Evolutionary conservation across 1,140 invertebrate species (phyloP).

Genomic region (Dolichoris vasculosae): DNA sequence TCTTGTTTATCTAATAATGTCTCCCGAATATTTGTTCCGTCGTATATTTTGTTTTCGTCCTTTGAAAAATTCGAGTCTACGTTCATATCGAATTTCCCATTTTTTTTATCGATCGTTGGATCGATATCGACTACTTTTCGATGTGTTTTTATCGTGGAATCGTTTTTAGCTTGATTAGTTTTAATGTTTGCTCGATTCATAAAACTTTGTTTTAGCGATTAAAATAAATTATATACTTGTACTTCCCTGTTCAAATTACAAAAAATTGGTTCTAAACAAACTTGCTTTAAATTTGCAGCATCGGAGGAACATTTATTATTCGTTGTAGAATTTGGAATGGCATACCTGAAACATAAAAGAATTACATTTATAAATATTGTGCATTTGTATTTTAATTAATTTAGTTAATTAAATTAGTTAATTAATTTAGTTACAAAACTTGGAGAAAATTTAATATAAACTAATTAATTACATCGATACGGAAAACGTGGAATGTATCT

Average conservation of each 20-base stretch:
- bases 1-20: neutral
- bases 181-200: too few species aligned
- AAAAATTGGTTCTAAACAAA: neutral
- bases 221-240: neutral
- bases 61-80: too few species aligned
- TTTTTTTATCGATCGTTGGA: too few species aligned
- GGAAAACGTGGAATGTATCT: too few species aligned
- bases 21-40: neutral
- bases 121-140: too few species aligned
- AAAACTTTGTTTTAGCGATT: neutral
- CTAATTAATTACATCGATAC: too few species aligned
- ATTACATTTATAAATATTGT: constrained; percentile 1
- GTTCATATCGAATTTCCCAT: too few species aligned
- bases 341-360: constrained; percentile 25
- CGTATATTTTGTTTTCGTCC: neutral
- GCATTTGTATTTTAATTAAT: neutral
- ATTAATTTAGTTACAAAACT: too few species aligned
- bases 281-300: neutral
- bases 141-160: too few species aligned
- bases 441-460: too few species aligned
- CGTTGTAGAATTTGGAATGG: neutral
- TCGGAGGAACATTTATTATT: neutral
- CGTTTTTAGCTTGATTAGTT: too few species aligned
- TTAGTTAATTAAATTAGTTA: too few species aligned
- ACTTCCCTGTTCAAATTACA: neutral